Base-by-base conservation (phyloP, 2,888 invertebrate genomes). In the Polydrusus cervinus region DNA sequence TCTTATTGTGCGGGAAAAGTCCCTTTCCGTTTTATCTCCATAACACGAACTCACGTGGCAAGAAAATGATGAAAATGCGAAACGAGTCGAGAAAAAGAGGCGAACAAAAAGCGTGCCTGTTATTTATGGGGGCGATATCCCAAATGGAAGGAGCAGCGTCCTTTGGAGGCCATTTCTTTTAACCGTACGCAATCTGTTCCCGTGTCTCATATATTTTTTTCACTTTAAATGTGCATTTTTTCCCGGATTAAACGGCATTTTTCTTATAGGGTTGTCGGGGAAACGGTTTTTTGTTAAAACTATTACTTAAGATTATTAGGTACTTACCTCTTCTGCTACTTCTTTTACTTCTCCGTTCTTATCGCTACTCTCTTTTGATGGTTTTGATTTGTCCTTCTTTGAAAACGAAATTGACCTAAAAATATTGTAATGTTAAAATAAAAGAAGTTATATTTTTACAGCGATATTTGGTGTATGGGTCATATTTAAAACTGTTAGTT, bases 331-430 rank as follows among this genome's bases (percentile, higher is more conserved):
- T 85, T 91, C 92, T 40, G 89, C 90, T 77, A 92, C 89, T 85
- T 90, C 90, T 79, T 89, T 87, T 76, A 90, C 88, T 78, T 90
- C 90, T 68, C 89, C 90, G 81, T 89, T 90, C 87, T 89, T 93
- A 16, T 77, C 75, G 87, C 89, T 88, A 25, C 87, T 84, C 38
- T 89, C 89, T 87, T 94, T 94, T 83, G 90, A 90, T 81, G 95
- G 95, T 87, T 95, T 95, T 82, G 92, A 93, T 89, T 95, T 95
- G 86, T 95, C 95, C 88, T 95, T 95, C 88, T 93, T 93, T 85
- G 94, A 93, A 88, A 95, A 95, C 85, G 95, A 95, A 89, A 95
- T 93, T 85, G 93, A 94, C 85, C 95, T 92, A 38, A 51, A 70
- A 51, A 43, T n/a, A n/a, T 47, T 40, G 40, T 61, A 18, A 30